A percentile compares a stretch with the other conserved stretches of the same genome.
These are phyloP conservation scores for Eumacrocentrus americanus DNA, from an alignment of 2,888 invertebrate species.

Conservation along the genomic window DNA sequence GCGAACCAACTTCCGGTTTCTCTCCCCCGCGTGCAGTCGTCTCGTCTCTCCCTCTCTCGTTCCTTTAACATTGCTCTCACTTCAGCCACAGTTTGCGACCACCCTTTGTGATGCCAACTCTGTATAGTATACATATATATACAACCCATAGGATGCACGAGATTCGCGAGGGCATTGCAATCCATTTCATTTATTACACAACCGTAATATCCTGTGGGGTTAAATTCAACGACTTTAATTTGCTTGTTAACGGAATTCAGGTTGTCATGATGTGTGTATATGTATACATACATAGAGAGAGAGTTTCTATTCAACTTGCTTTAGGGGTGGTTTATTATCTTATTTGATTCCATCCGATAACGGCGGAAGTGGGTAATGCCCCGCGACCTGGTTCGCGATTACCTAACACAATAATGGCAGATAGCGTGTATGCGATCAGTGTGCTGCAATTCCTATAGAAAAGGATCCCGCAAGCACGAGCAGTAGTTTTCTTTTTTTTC, in stretches of 20 bases:
- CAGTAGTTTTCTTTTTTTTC: background rate
- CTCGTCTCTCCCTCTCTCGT: constrained; percentile 7
- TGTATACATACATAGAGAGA: background rate
- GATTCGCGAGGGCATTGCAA: constrained; percentile 12
- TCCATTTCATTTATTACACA: constrained; percentile 15
- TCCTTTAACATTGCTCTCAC: background rate
- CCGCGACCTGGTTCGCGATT: constrained; percentile 12
- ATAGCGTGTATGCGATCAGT: constrained; percentile 22
- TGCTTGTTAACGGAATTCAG: constrained; percentile 13
- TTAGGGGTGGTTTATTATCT: constrained; percentile 20
- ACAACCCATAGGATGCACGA: constrained; percentile 21
- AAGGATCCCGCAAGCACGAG: background rate
- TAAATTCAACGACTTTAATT: constrained; percentile 4
- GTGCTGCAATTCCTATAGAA: constrained; percentile 1
- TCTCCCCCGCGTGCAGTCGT: constrained; percentile 12
- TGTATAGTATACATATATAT: background rate
- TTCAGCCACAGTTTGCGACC: background rate
- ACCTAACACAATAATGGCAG: background rate
- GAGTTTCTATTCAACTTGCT: constrained; percentile 12
- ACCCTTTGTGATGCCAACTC: constrained; percentile 13
- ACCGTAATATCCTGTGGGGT: constrained; percentile 7
- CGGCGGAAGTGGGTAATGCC: constrained; percentile 32
- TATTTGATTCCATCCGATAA: constrained; percentile 22
- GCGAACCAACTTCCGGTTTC: constrained; percentile 40
- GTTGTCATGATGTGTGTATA: background rate